phyloP scores from a whole-genome alignment of 2,797 vertebrate genomes.

The Potorous gilbertii region DNA sequence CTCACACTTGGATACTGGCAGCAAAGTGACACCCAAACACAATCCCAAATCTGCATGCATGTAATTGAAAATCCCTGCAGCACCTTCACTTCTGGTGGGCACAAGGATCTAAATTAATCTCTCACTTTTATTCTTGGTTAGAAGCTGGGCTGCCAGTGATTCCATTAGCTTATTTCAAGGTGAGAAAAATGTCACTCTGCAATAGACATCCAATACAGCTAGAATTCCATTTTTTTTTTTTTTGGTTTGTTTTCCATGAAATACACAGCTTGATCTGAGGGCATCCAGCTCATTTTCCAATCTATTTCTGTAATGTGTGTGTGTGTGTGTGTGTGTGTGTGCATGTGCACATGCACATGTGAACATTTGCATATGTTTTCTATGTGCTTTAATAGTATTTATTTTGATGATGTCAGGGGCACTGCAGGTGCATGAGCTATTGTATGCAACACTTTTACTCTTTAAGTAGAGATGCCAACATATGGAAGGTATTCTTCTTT shows the following conservation, averaged over 20 bases:
- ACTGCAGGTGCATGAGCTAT: neutral
- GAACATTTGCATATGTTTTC: neutral
- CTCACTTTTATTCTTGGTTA: slow-evolving; percentile 52
- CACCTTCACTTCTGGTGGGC: slow-evolving; percentile 38
- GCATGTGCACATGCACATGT: neutral
- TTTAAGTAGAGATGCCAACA: slow-evolving; percentile 24
- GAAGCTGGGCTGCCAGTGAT: slow-evolving; percentile 52
- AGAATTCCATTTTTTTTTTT: neutral
- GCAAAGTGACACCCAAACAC: slow-evolving; percentile 63
- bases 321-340: neutral
- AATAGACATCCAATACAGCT: slow-evolving; percentile 48
- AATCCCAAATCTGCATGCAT: slow-evolving; percentile 56
- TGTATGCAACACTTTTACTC: neutral
- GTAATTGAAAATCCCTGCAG: slow-evolving; percentile 73
- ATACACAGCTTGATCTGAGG: neutral
- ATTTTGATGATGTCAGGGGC: neutral
- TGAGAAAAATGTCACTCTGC: slow-evolving; percentile 1
- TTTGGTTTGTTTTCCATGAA: slow-evolving; percentile 7
- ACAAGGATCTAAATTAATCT: slow-evolving; percentile 65
- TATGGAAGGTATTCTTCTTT: slow-evolving; percentile 6
- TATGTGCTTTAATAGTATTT: neutral
- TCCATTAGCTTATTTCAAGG: slow-evolving; percentile 45
- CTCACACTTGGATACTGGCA: slow-evolving; percentile 71
- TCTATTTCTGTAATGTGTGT: neutral
- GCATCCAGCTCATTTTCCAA: slow-evolving; percentile 38